A percentile compares a stretch with the other conserved stretches of the same genome.
These are phyloP conservation scores for Stichodactyla helianthus DNA, from an alignment of 64 coral and sea anemone species.

Conservation along the genomic window DNA sequence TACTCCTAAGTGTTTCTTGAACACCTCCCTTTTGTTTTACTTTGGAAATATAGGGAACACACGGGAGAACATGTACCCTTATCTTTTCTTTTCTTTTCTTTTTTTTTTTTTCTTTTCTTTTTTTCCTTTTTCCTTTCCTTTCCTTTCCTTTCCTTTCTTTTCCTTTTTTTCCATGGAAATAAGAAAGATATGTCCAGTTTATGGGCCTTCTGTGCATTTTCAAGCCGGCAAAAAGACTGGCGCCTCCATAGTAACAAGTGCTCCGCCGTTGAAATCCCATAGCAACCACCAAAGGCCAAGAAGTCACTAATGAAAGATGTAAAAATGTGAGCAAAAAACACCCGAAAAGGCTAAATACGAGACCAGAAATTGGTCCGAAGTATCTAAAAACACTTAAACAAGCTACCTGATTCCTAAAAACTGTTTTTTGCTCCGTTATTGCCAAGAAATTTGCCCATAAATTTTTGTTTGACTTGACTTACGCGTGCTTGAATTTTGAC, in stretches of 20 bases:
- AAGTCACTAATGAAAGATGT: not conserved
- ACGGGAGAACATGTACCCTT: too few relatives aligned
- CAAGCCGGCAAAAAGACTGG: not conserved
- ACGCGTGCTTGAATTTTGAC: not conserved
- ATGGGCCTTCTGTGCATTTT: not conserved
- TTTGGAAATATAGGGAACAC: too few relatives aligned
- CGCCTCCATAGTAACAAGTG: not conserved
- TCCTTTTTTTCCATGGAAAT: too few relatives aligned
- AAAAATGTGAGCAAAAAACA: not conserved
- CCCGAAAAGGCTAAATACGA: not conserved
- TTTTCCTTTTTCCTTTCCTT: too few relatives aligned
- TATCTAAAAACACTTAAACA: not conserved
- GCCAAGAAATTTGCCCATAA: not conserved
- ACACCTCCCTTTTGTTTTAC: too few relatives aligned
- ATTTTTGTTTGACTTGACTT: not conserved
- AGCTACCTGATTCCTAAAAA: not conserved
- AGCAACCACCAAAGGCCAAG: not conserved
- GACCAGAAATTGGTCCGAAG: not conserved
- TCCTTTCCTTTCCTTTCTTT: too few relatives aligned
- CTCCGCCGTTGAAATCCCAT: not conserved
- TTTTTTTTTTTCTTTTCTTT: too few relatives aligned
- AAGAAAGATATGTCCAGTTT: not conserved
- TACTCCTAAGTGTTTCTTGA: too few relatives aligned
- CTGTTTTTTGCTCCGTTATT: not conserved
- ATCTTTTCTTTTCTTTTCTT: too few relatives aligned